Percentiles rank a stretch among this genome's conserved stretches.
phyloP scores from a whole-genome alignment of 2,113 vertebrate species.

The Arvicanthis niloticus region DNA sequence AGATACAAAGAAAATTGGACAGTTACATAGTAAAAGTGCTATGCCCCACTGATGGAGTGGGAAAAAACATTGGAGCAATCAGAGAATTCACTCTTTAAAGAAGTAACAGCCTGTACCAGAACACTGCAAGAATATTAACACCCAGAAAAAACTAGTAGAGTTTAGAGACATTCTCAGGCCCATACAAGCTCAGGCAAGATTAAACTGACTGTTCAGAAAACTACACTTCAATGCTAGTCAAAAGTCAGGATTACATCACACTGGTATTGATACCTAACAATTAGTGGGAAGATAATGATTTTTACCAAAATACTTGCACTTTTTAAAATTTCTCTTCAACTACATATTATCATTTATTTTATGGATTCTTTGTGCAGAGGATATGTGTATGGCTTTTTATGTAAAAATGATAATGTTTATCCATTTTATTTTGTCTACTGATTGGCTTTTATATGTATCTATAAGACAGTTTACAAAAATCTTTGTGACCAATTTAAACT shows the following conservation, averaged over 20 bases:
- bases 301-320: not conserved
- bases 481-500: not conserved
- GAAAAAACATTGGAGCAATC: not conserved
- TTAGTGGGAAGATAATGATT: not conserved
- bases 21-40: not conserved
- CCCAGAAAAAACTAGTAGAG: not conserved
- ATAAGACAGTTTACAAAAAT: not conserved
- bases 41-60: not conserved
- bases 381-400: not conserved
- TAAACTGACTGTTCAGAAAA: conserved; percentile 13
- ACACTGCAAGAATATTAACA: conserved; percentile 16
- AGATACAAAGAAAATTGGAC: not conserved
- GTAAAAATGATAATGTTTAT: not conserved
- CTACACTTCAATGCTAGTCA: not conserved
- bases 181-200: not conserved
- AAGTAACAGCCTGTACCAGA: conserved; percentile 16
- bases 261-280: not conserved
- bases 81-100: not conserved
- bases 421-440: not conserved
- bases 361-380: not conserved
- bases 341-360: not conserved
- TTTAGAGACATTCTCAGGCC: not conserved
- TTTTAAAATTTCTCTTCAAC: not conserved
- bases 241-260: not conserved
- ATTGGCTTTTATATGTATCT: not conserved